Evolutionary conservation across 2,797 vertebrate species (phyloP).

Genomic region (Agapornis canus): DNA sequence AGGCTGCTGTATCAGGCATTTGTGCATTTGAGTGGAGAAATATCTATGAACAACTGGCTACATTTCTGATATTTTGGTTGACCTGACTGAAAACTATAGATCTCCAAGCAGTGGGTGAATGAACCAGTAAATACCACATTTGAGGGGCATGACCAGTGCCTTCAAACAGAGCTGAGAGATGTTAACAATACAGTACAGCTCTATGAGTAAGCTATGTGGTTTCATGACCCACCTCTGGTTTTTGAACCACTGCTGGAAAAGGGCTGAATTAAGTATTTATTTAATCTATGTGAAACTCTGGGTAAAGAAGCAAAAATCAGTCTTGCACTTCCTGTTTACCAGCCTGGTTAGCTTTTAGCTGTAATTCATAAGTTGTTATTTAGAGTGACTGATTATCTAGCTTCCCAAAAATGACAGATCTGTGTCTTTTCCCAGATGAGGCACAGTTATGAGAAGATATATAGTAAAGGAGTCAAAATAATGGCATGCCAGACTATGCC

Average conservation of each 20-base stretch:
- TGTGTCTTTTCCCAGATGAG: slow-evolving; percentile 42
- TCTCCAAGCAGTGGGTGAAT: not conserved
- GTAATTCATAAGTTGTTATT: slow-evolving; percentile 15
- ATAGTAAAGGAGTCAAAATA: slow-evolving; percentile 3
- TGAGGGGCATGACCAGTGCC: not conserved
- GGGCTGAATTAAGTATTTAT: slow-evolving; percentile 35
- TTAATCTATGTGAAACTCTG: not conserved
- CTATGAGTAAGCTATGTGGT: not conserved
- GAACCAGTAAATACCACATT: not conserved
- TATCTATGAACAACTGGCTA: not conserved
- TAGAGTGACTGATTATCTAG: slow-evolving; percentile 36
- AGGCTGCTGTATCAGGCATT: not conserved
- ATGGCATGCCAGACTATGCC: not conserved
- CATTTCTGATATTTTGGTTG: not conserved
- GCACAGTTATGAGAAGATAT: slow-evolving; percentile 10
- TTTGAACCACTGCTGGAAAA: not conserved
- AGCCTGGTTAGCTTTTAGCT: slow-evolving; percentile 5
- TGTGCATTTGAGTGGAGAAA: not conserved
- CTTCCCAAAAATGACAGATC: slow-evolving; percentile 15
- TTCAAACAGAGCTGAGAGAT: not conserved
- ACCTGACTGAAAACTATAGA: not conserved
- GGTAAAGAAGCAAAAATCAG: not conserved
- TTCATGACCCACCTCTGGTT: not conserved
- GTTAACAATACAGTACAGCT: not conserved
- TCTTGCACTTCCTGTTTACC: slow-evolving; percentile 10